These are phyloP conservation scores for Polymixis lichenea DNA, from an alignment of 2,888 invertebrate genomes.

Conservation along the genomic window DNA sequence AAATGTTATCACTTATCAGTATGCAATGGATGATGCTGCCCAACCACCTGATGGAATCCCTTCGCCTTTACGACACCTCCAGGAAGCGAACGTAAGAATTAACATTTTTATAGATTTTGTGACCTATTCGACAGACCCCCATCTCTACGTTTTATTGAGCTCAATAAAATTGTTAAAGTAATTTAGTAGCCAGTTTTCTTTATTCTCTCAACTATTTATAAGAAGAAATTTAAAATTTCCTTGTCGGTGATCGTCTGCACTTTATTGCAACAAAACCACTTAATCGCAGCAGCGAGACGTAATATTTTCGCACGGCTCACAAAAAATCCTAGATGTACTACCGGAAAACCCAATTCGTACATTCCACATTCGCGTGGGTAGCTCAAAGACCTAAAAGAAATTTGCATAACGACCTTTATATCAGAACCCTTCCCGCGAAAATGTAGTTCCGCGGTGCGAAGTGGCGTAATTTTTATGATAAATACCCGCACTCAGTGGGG, in stretches of 20 bases:
- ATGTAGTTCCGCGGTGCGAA: slow-evolving; percentile 65
- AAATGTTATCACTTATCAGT: slow-evolving; percentile 48
- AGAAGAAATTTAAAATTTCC: slow-evolving; percentile 16
- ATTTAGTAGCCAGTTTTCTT: slow-evolving; percentile 18
- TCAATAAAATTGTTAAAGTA: slow-evolving; percentile 44
- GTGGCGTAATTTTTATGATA: slow-evolving; percentile 72
- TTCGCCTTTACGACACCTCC: slow-evolving; percentile 43
- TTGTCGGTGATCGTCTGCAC: slow-evolving; percentile 1
- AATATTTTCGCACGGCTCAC: slow-evolving; percentile 1
- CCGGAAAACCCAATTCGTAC: slow-evolving; percentile 62
- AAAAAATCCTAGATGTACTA: slow-evolving; percentile 53
- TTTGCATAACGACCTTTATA: slow-evolving; percentile 70
- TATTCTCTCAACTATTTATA: slow-evolving; percentile 9
- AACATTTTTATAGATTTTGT: slow-evolving; percentile 55
- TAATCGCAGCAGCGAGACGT: neutral
- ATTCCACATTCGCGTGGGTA: slow-evolving; percentile 47
- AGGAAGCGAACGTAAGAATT: slow-evolving; percentile 40
- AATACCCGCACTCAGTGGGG: slow-evolving; percentile 59
- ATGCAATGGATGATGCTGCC: slow-evolving; percentile 37
- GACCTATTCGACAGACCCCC: slow-evolving; percentile 35
- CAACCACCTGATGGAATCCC: slow-evolving; percentile 48
- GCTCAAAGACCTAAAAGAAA: slow-evolving; percentile 68
- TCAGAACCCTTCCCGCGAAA: slow-evolving; percentile 57
- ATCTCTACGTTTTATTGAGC: slow-evolving; percentile 37
- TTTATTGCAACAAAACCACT: slow-evolving; percentile 25